Conservation (phyloP, 2,797 vertebrate genomes). For the Spea hammondii region DNA sequence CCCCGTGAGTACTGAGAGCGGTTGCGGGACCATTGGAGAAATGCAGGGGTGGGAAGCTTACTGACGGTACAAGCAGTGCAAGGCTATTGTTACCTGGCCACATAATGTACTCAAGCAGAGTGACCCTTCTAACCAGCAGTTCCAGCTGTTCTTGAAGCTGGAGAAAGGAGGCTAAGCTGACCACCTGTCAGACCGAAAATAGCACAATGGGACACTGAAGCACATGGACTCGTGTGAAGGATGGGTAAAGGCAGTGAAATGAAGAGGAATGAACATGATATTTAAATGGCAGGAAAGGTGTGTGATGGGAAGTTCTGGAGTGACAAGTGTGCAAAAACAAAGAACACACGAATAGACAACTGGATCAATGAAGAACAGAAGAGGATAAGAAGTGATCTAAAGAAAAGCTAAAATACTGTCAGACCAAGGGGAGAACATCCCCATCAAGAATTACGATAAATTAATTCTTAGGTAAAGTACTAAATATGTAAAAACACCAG, state of each 20-base stretch:
- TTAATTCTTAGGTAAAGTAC: too few relatives aligned
- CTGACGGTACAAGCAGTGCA: conserved; percentile 31
- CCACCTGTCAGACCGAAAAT: conserved; percentile 89
- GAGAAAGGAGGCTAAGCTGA: conserved; percentile 97
- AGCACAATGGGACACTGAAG: conserved; percentile 70
- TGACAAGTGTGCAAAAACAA: not conserved
- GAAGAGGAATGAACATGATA: not conserved
- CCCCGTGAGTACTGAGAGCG: conserved; percentile 26
- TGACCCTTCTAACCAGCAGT: conserved; percentile 98
- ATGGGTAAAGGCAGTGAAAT: not conserved
- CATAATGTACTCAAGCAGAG: conserved; percentile 98
- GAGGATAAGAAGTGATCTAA: not conserved
- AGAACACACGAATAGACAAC: not conserved
- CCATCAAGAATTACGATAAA: too few relatives aligned
- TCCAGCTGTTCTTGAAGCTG: conserved; percentile 95
- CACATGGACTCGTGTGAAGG: conserved; percentile 17
- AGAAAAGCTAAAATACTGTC: not conserved
- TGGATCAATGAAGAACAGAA: not conserved
- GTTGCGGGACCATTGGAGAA: conserved; percentile 7
- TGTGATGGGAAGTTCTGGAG: not conserved
- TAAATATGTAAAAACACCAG: too few relatives aligned
- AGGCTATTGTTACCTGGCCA: conserved; percentile 90
- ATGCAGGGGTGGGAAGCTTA: not conserved
- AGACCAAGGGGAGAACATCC: too few relatives aligned
- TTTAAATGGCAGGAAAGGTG: conserved; percentile 2